phyloP scores from a whole-genome alignment of 2,888 invertebrate genomes.

The Catocala nupta region DNA sequence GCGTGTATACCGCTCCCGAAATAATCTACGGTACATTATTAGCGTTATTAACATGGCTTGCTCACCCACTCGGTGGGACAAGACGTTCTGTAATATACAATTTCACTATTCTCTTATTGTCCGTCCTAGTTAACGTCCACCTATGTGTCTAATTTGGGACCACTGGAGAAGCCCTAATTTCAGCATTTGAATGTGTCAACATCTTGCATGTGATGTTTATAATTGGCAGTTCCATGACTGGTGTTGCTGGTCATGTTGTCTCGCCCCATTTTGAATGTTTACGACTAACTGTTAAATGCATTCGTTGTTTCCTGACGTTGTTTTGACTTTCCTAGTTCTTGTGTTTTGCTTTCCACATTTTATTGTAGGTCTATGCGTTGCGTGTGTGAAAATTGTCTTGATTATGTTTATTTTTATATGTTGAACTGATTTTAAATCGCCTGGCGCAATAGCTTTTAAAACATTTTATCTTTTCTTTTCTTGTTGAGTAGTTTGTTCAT shows the following conservation, averaged over 20 bases:
- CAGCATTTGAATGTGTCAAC: constrained; percentile 48
- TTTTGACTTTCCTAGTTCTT: constrained; percentile 27
- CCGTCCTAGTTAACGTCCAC: constrained; percentile 57
- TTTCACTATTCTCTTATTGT: constrained; percentile 56
- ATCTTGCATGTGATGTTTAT: constrained; percentile 57
- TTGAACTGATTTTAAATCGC: neutral
- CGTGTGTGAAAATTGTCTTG: constrained; percentile 1
- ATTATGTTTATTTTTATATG: constrained; percentile 3
- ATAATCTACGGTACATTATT: constrained; percentile 64
- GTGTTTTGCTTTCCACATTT: constrained; percentile 22
- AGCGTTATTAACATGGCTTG: constrained; percentile 63
- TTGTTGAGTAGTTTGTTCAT: no score
- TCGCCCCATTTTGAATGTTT: constrained; percentile 52
- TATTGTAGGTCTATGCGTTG: constrained; percentile 21
- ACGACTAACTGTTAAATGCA: constrained; percentile 37
- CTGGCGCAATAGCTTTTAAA: no score
- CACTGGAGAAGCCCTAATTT: constrained; percentile 53
- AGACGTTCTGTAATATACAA: constrained; percentile 56
- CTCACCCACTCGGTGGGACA: constrained; percentile 55
- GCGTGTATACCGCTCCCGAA: constrained; percentile 60
- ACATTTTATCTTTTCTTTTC: no score
- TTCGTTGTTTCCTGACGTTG: constrained; percentile 29
- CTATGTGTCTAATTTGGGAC: constrained; percentile 58
- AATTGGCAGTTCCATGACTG: constrained; percentile 49
- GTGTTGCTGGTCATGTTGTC: constrained; percentile 25